Base-by-base conservation (phyloP, 2,113 vertebrate species). In the Machaerirhynchus nigripectus region DNA sequence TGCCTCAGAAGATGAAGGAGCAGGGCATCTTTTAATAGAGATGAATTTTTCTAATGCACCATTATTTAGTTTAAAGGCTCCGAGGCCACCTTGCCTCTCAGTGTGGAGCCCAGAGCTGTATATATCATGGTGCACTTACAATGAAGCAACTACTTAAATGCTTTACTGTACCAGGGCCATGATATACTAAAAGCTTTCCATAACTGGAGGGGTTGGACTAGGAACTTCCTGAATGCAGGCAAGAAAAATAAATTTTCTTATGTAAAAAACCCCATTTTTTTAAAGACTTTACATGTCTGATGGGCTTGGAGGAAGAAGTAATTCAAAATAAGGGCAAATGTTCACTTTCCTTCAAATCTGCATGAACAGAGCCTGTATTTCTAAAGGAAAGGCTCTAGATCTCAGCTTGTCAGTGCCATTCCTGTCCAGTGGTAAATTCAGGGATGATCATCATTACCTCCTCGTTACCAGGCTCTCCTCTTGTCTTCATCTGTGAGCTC, bases 1-100 rank as follows among this genome's bases (percentile, higher is more conserved):
- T n/a, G 59, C 22, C 17, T 22, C 35, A 13, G 22, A 67, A 50
- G 37, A 15, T 15, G 33, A 60, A 71, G 40, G 24, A 83, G n/a
- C 0, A 1, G 20, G 30, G 11, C 14, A n/a, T 40, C 13, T n/a
- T 50, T 63, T 30, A 56, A 49, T 2, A 49, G 49, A 76, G 24
- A 18, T 60, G 0, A 37, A 4, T 68, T 78, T 84, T 87, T 64
- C 27, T 57, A 46, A 57, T 42, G 15, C 59, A 35, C 7, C 24
- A 6, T 80, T 61, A 52, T 57, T 77, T 73, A 46, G 8, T 63
- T 88, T 30, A 23, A 70, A 74, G 40, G 33, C 28, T 86, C 17
- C n/a, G 70, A 70, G 57, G 37, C 40, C 18, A 14, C 33, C 53
- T 79, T 92, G 26, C 2, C 15, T 20, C 63, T 73, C 15, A 35